Evolutionary conservation across 35 echinoderm and acorn worm species (phyloP), one percentile per base, ranked within the genome.

Genomic region (Eucidaris tribuloides): DNA sequence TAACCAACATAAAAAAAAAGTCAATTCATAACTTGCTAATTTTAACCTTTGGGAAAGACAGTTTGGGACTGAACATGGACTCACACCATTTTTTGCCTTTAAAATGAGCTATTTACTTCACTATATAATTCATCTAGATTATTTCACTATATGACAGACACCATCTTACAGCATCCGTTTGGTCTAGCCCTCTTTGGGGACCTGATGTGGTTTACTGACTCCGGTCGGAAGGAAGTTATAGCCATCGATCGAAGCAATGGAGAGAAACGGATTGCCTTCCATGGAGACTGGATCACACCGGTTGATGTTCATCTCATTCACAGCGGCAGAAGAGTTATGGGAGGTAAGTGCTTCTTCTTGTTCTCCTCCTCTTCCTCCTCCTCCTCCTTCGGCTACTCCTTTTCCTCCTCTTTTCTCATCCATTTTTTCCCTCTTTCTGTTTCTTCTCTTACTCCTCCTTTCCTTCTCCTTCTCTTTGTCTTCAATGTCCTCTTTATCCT

Each of bases 181-280:
- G 85, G 82, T 20, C 39, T 99, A 28, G 86, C 86, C 0, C 86
- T 86, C 29, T 93, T 87, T 23, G 78, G 70, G 0, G 68, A 84
- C 39, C 62, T 85, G 32, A 46, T 93, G 23, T 99, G 96, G 96
- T 99, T 58, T 44, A 90, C 90, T 4, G 91, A 99, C 14, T 85
- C 82, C 52, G 71, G 62, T 2, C 81, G 84, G 7, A 78, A 88
- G 58, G 63, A 87, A 79, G 57, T 99, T 5, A 58, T 99, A 4
- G 62, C 86, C 3, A 43, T 99, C 0, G 80, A 93, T 36, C 62
- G 79, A 40, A 50, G 22, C 0, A 81, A 55, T 22, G 83, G 86
- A 9, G 59, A 63, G 0, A 64, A 83, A 15, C 65, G 82, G 20
- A 46, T 99, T 22, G 20, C 77, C 18, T 79, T 99, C 58, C 52